Percentiles rank a stretch among this genome's conserved stretches.
Conservation (phyloP, 2,797 vertebrate species). For the Sitta carolinensis region DNA sequence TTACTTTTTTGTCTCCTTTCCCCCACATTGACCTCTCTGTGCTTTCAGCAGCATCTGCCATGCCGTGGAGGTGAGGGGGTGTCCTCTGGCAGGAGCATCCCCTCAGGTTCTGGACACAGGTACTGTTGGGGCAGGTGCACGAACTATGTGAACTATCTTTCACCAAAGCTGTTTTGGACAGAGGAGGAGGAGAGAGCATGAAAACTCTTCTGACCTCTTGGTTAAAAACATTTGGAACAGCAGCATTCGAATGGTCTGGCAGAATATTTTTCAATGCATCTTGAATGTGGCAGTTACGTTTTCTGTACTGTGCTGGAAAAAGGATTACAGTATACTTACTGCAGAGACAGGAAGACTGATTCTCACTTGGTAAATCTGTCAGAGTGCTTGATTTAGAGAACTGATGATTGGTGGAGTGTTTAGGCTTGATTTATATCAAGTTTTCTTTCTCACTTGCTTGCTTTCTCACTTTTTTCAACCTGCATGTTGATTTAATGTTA, state of each 20-base stretch:
- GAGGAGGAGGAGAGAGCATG: not conserved
- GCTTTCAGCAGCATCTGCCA: not conserved
- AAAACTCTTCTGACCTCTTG: constrained; percentile 29
- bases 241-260: constrained; percentile 43
- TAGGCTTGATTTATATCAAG: constrained; percentile 70
- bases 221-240: constrained; percentile 22
- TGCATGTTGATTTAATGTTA: not conserved
- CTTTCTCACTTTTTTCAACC: not conserved
- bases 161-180: not conserved
- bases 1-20: not conserved
- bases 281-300: constrained; percentile 66
- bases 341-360: constrained; percentile 78
- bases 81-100: not conserved
- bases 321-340: constrained; percentile 76
- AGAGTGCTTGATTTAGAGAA: constrained; percentile 77
- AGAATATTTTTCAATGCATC: constrained; percentile 75
- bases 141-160: rapidly evolving
- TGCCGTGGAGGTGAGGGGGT: not conserved
- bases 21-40: not conserved
- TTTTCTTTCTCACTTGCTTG: not conserved
- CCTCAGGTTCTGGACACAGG: not conserved
- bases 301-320: constrained; percentile 68
- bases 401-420: constrained; percentile 62
- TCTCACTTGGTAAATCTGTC: constrained; percentile 72
- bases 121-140: not conserved